These are phyloP conservation scores for Drosophila baimaii DNA, from an alignment of 1,140 invertebrate species.

Conservation along the genomic window DNA sequence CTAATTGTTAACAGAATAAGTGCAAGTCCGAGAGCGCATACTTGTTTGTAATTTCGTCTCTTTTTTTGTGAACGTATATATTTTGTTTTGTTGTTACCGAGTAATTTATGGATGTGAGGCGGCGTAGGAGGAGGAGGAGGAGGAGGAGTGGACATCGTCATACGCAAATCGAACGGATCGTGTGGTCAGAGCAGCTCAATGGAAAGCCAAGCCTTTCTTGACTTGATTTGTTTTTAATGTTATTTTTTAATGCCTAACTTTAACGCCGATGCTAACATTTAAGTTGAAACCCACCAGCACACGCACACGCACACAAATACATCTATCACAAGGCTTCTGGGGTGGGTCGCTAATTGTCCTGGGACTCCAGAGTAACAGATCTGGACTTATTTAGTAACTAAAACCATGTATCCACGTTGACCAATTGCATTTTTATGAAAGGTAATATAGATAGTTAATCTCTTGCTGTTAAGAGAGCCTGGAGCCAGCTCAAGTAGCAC, in stretches of 20 bases:
- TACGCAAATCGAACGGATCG: conserved; percentile 8
- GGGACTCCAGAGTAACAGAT: neutral
- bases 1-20: conserved; percentile 57
- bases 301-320: conserved; percentile 13
- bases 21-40: conserved; percentile 44
- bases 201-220: conserved; percentile 15
- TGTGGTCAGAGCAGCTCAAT: conserved; percentile 22
- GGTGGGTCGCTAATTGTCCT: conserved; percentile 6
- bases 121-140: neutral
- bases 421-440: conserved; percentile 3
- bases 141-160: neutral
- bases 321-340: neutral
- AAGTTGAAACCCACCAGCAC: conserved; percentile 39
- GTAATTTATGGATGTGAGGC: conserved; percentile 30
- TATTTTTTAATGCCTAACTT: conserved; percentile 75
- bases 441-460: neutral
- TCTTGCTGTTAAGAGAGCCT: too few relatives aligned
- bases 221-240: conserved; percentile 76
- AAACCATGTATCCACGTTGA: neutral
- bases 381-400: neutral
- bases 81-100: conserved; percentile 32
- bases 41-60: conserved; percentile 34
- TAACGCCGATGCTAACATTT: conserved; percentile 67
- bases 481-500: too few relatives aligned
- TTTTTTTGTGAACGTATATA: conserved; percentile 15